phyloP scores from a whole-genome alignment of 2,888 invertebrate species.

The Leucophenga montana region DNA sequence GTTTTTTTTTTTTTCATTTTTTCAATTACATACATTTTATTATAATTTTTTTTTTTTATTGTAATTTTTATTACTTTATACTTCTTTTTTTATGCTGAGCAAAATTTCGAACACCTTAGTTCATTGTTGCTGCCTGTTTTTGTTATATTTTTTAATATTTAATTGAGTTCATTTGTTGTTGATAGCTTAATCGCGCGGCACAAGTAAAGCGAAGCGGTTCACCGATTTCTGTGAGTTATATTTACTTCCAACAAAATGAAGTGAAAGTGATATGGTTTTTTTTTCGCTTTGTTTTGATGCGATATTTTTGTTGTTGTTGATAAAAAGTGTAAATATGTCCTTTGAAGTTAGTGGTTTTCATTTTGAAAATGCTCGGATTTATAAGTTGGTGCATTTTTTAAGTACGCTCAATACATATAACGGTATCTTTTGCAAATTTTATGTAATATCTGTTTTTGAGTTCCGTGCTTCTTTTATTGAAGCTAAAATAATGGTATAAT shows the following conservation, averaged over 20 bases:
- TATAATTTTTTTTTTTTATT: constrained; percentile 24
- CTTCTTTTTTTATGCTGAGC: constrained; percentile 11
- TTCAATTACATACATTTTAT: constrained; percentile 20
- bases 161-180: constrained; percentile 54
- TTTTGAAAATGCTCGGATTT: too few relatives aligned
- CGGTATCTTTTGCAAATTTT: too few relatives aligned
- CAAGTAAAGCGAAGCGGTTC: constrained; percentile 65
- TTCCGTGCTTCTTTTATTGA: too few relatives aligned
- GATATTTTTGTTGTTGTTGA: background rate
- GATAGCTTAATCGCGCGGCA: constrained; percentile 65
- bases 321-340: background rate
- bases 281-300: too few relatives aligned
- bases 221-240: constrained; percentile 2
- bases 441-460: too few relatives aligned
- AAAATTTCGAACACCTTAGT: constrained; percentile 5
- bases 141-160: constrained; percentile 64
- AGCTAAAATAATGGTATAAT: too few relatives aligned
- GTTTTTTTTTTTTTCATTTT: constrained; percentile 26
- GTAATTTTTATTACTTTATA: background rate
- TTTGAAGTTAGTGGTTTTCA: background rate
- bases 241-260: background rate
- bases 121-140: constrained; percentile 24
- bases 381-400: too few relatives aligned
- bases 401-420: too few relatives aligned
- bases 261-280: background rate